A percentile compares a stretch with the other conserved stretches of the same genome.
Evolutionary conservation across 1,140 invertebrate genomes (phyloP).

Genomic region (Gryon sp.): DNA sequence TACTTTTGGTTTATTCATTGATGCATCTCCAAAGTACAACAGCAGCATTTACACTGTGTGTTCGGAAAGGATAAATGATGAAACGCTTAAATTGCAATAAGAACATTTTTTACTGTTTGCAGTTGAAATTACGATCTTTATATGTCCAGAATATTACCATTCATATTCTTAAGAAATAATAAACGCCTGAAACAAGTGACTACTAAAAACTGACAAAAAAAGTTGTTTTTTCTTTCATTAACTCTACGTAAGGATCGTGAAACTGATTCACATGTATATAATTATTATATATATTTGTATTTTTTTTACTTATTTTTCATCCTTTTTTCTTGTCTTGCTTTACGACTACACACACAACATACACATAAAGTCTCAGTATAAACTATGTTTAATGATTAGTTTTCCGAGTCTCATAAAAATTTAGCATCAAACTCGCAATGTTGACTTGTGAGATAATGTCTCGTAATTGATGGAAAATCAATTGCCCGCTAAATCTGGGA

Average conservation of each 20-base stretch:
- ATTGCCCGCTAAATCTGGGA: slow-evolving; percentile 59
- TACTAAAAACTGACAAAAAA: slow-evolving; percentile 38
- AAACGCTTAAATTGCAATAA: slow-evolving; percentile 48
- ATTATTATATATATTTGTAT: too few relatives aligned
- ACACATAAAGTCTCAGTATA: slow-evolving; percentile 77
- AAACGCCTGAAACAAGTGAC: slow-evolving; percentile 41
- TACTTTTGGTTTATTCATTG: slow-evolving; percentile 73
- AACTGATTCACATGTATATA: slow-evolving; percentile 27
- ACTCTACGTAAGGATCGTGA: slow-evolving; percentile 53
- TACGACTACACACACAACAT: slow-evolving; percentile 79
- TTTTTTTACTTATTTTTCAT: slow-evolving; percentile 49
- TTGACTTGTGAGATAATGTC: slow-evolving; percentile 59
- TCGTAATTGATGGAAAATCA: slow-evolving; percentile 54
- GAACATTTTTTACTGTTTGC: slow-evolving; percentile 21
- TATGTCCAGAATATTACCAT: slow-evolving; percentile 42
- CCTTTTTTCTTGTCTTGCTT: slow-evolving; percentile 56
- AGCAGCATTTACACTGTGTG: slow-evolving; percentile 69
- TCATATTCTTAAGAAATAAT: slow-evolving; percentile 45
- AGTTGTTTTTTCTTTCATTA: too few relatives aligned
- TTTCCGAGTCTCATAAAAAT: slow-evolving; percentile 73
- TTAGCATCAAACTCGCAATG: slow-evolving; percentile 40
- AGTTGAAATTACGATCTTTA: slow-evolving; percentile 37
- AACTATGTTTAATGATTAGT: slow-evolving; percentile 74
- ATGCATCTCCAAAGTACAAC: slow-evolving; percentile 73
- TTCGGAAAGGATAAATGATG: slow-evolving; percentile 57